Evolutionary conservation across 1,140 invertebrate species (phyloP).

Genomic region (Trichonephila clavata): DNA sequence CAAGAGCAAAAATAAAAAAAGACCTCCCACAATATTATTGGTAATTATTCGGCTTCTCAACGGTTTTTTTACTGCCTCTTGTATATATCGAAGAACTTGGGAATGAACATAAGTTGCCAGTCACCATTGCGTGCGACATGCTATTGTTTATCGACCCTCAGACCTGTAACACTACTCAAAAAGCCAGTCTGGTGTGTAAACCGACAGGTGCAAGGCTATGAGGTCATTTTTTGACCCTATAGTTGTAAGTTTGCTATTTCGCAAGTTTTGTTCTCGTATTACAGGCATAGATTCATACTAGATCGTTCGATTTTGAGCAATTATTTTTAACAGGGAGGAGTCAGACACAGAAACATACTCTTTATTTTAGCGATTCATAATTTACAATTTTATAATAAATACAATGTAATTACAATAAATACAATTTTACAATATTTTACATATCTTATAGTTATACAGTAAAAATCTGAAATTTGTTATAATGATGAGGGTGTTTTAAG

Average conservation of each 20-base stretch:
- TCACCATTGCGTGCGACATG: conserved; percentile 49
- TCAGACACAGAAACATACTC: too few relatives aligned
- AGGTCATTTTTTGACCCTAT: conserved; percentile 65
- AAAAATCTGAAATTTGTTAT: too few relatives aligned
- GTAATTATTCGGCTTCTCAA: conserved; percentile 39
- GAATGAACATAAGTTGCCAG: conserved; percentile 59
- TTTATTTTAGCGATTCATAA: too few relatives aligned
- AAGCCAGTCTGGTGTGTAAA: conserved; percentile 21
- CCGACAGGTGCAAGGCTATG: conserved; percentile 62
- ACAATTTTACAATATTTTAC: too few relatives aligned
- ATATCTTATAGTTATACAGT: too few relatives aligned
- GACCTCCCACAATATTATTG: not conserved
- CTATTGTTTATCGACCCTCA: conserved; percentile 64
- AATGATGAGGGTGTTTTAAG: too few relatives aligned
- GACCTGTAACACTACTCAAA: conserved; percentile 34
- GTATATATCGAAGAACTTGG: conserved; percentile 26
- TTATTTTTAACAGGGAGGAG: not conserved
- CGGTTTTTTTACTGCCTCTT: not conserved
- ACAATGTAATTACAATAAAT: too few relatives aligned
- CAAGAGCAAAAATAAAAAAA: not conserved
- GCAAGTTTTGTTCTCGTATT: not conserved
- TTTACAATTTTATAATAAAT: too few relatives aligned
- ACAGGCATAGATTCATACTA: not conserved
- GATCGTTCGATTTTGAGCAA: not conserved
- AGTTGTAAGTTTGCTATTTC: conserved; percentile 32